These are phyloP conservation scores for Cataglyphis rosenhaueri DNA, from an alignment of 2,888 invertebrate genomes.

Conservation along the genomic window DNA sequence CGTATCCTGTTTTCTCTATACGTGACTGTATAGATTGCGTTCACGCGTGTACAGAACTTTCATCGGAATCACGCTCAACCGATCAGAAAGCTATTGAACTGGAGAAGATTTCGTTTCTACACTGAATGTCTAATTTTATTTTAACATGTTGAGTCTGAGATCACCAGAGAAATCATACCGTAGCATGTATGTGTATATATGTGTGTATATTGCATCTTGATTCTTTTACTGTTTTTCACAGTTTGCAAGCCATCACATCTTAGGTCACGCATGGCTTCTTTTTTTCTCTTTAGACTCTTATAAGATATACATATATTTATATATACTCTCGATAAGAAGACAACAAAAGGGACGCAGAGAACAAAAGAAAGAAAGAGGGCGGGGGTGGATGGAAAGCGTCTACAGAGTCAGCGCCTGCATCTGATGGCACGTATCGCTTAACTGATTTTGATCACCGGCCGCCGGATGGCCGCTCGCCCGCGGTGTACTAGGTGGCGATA, in stretches of 20 bases:
- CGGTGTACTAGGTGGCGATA: constrained; percentile 83
- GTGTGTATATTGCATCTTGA: constrained; percentile 10
- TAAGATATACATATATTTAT: constrained; percentile 2
- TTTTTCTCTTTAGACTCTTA: constrained; percentile 9
- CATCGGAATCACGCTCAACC: neutral
- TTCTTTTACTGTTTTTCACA: constrained; percentile 22
- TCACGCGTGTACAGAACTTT: neutral
- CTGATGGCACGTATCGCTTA: constrained; percentile 83
- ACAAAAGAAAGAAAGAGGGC: constrained; percentile 37
- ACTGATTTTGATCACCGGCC: constrained; percentile 76
- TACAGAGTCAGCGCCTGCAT: constrained; percentile 82
- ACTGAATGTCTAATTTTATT: constrained; percentile 55
- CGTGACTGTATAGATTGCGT: neutral
- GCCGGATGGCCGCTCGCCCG: constrained; percentile 69
- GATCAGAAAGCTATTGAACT: constrained; percentile 13
- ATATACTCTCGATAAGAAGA: constrained; percentile 43
- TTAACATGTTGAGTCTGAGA: constrained; percentile 67
- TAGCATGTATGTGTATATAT: constrained; percentile 27
- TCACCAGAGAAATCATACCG: constrained; percentile 69
- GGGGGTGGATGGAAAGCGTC: constrained; percentile 53
- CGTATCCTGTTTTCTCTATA: neutral
- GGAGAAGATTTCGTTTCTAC: constrained; percentile 46
- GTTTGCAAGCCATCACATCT: constrained; percentile 26
- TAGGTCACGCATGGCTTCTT: constrained; percentile 38
- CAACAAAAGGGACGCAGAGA: constrained; percentile 44